These are phyloP conservation scores for Tenthredo distinguenda DNA, from an alignment of 2,888 invertebrate species.

Conservation along the genomic window DNA sequence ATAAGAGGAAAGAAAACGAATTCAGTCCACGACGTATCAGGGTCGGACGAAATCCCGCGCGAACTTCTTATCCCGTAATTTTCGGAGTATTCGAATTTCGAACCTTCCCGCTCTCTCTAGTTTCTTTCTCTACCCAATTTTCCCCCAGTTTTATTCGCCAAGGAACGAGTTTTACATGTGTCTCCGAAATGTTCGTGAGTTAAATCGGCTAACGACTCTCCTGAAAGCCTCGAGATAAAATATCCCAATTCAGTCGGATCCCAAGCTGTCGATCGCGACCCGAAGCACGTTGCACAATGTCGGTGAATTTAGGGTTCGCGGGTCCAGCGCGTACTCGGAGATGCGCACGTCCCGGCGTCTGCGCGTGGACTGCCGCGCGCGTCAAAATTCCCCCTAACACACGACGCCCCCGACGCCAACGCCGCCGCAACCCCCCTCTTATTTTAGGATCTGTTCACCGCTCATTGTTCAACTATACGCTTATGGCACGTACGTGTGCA, in stretches of 20 bases:
- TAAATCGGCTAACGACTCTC: not conserved
- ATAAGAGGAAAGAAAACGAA: not conserved
- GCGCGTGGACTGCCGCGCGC: conserved; percentile 73
- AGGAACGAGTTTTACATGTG: not conserved
- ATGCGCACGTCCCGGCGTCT: conserved; percentile 74
- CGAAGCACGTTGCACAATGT: conserved; percentile 71
- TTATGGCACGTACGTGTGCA: not conserved
- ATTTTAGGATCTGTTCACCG: conserved; percentile 11
- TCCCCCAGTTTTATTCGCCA: not conserved
- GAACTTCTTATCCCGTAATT: not conserved
- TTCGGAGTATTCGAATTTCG: not conserved
- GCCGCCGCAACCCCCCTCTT: conserved; percentile 7
- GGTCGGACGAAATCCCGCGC: not conserved
- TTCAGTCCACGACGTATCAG: not conserved
- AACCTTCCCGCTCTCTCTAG: not conserved
- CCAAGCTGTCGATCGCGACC: conserved; percentile 56
- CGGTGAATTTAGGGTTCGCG: conserved; percentile 65
- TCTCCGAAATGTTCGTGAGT: not conserved
- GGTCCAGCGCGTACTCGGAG: conserved; percentile 59
- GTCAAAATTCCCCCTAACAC: conserved; percentile 44
- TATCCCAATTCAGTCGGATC: not conserved
- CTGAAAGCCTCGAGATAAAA: not conserved
- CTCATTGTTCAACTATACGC: not conserved
- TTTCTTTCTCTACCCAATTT: not conserved
- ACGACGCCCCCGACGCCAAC: conserved; percentile 20